A percentile compares a stretch with the other conserved stretches of the same genome.
Conservation (phyloP, 2,797 vertebrate species). For the Austrolebias charrua region DNA sequence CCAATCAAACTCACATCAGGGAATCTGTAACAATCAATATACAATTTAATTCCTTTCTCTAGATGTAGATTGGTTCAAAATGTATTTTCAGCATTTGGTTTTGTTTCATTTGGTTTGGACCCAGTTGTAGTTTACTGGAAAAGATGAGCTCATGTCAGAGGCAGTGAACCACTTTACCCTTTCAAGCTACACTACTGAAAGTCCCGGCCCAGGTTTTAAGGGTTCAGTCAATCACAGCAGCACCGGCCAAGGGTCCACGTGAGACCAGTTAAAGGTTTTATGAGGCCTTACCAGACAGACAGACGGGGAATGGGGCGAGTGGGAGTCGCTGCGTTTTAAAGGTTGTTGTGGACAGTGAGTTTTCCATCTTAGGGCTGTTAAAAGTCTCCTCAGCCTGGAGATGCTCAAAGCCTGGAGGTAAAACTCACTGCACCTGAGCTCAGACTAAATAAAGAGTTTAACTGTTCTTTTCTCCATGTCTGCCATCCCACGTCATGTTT, state of each 20-base stretch:
- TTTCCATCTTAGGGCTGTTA: slow-evolving; percentile 61
- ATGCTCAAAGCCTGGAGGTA: slow-evolving; percentile 42
- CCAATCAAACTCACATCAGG: no score
- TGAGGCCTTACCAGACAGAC: slow-evolving; percentile 53
- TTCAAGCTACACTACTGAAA: slow-evolving; percentile 19
- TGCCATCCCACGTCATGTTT: background rate
- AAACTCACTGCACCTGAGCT: slow-evolving; percentile 56
- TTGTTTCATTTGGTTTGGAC: slow-evolving; percentile 1
- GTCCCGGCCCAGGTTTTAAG: slow-evolving; percentile 13
- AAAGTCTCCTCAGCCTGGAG: slow-evolving; percentile 44
- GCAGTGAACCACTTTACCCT: slow-evolving; percentile 30
- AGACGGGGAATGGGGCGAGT: slow-evolving; percentile 9
- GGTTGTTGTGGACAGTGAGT: slow-evolving; percentile 47
- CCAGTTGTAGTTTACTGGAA: slow-evolving; percentile 11
- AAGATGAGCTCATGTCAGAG: slow-evolving; percentile 47
- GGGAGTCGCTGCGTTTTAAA: slow-evolving; percentile 53
- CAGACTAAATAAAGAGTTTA: slow-evolving; percentile 32
- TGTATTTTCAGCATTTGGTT: slow-evolving; percentile 9
- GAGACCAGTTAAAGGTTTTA: slow-evolving; percentile 68
- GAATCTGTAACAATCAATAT: background rate
- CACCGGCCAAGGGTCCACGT: slow-evolving; percentile 43
- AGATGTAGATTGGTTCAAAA: background rate
- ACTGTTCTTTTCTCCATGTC: slow-evolving; percentile 28
- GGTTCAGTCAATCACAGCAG: slow-evolving; percentile 27
- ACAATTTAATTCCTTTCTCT: background rate